Evolutionary conservation across 2,888 invertebrate genomes (phyloP).

Genomic region (Tortricodes alternella): DNA sequence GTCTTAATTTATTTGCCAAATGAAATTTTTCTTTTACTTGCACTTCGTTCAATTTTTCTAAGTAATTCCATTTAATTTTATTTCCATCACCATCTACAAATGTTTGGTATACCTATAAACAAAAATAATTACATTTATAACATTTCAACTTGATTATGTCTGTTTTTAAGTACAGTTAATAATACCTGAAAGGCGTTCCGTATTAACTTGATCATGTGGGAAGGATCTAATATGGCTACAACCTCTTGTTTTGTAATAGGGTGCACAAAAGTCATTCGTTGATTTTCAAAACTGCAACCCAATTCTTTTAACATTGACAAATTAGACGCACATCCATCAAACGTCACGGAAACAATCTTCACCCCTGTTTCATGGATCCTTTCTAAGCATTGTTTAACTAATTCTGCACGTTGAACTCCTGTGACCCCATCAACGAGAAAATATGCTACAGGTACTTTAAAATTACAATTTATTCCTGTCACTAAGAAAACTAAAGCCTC

Average conservation of each 20-base stretch:
- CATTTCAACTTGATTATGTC: too few species aligned
- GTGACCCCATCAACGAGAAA: constrained; percentile 25
- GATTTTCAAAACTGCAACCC: constrained; percentile 29
- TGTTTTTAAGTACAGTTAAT: too few species aligned
- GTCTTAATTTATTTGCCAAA: constrained; percentile 25
- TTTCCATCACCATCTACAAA: constrained; percentile 23
- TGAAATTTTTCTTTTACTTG: constrained; percentile 27
- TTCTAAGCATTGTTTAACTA: constrained; percentile 16
- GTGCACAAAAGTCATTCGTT: constrained; percentile 30
- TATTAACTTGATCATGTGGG: constrained; percentile 34
- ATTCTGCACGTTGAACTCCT: constrained; percentile 13
- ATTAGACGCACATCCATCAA: constrained; percentile 33
- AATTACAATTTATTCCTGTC: constrained; percentile 21
- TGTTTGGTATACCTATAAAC: constrained; percentile 2
- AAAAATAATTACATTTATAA: too few species aligned
- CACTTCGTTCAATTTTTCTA: constrained; percentile 15
- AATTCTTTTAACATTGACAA: constrained; percentile 28
- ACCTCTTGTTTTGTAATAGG: constrained; percentile 21
- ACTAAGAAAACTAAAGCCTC: constrained; percentile 26
- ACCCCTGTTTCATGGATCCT: constrained; percentile 17
- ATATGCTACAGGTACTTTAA: constrained; percentile 26
- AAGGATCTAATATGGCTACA: constrained; percentile 27
- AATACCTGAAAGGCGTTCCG: constrained; percentile 33
- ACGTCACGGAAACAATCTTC: constrained; percentile 28
- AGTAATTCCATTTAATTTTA: constrained; percentile 6